Percentiles rank a stretch among this genome's conserved stretches.
These are phyloP conservation scores for Pseudomugil gertrudae DNA, from an alignment of 2,797 vertebrate species.

Conservation along the genomic window DNA sequence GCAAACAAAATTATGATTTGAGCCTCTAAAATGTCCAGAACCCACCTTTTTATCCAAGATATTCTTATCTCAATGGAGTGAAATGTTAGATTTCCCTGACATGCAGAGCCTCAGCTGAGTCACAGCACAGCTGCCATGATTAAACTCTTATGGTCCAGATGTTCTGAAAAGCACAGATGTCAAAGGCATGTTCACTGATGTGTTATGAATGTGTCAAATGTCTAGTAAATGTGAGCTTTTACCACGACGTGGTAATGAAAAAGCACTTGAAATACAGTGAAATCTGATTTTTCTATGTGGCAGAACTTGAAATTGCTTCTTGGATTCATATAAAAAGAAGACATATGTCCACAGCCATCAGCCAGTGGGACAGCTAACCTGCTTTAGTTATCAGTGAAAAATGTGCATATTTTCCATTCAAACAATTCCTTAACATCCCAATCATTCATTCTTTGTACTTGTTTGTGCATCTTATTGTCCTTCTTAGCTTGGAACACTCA, in stretches of 20 bases:
- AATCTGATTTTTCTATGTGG: constrained; percentile 56
- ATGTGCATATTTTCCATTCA: neutral
- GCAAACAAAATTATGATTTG: neutral
- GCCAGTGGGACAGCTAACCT: constrained; percentile 1
- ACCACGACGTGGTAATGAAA: constrained; percentile 55
- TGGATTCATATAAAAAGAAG: constrained; percentile 24
- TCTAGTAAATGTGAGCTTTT: constrained; percentile 62
- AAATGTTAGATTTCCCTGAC: constrained; percentile 11
- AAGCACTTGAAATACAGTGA: constrained; percentile 50
- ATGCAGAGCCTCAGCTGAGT: constrained; percentile 7
- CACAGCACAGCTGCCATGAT: constrained; percentile 51
- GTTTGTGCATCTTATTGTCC: neutral
- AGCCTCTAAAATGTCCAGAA: constrained; percentile 9
- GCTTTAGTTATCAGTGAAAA: neutral
- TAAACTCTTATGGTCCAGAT: constrained; percentile 60
- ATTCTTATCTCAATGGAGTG: constrained; percentile 17
- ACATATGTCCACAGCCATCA: neutral
- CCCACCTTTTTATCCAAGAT: too few relatives aligned
- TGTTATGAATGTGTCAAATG: constrained; percentile 70
- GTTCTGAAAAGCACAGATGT: constrained; percentile 58
- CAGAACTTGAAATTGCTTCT: constrained; percentile 38
- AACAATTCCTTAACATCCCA: neutral
- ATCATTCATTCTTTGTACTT: neutral
- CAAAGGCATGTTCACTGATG: constrained; percentile 53
- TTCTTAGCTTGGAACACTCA: too few relatives aligned